Conservation (phyloP, 2,797 vertebrate genomes). For the Pangasius macronema region DNA sequence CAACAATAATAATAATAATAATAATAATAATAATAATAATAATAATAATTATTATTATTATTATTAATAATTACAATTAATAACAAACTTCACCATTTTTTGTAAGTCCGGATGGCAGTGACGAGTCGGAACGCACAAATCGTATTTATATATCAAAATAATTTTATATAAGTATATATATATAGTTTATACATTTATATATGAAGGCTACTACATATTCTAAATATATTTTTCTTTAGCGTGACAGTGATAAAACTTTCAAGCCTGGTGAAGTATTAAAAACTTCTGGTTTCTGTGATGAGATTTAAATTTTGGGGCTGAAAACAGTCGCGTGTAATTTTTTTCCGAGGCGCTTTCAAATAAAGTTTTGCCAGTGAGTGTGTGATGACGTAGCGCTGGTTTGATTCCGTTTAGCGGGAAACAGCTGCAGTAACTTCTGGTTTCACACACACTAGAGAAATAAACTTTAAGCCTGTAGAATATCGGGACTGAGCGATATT, state of each 20-base stretch:
- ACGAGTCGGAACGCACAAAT: too few species aligned
- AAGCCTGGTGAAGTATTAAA: not conserved
- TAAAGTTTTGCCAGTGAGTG: constrained; percentile 20
- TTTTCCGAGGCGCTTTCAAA: not conserved
- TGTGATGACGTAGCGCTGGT: constrained; percentile 32
- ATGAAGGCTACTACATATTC: not conserved
- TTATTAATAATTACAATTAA: too few species aligned
- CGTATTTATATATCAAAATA: too few species aligned
- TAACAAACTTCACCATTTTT: too few species aligned
- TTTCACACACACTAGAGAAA: not conserved
- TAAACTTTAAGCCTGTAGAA: not conserved
- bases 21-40: not conserved
- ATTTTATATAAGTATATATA: too few species aligned
- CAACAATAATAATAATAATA: constrained; percentile 10
- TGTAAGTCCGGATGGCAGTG: too few species aligned
- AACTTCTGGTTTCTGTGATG: not conserved
- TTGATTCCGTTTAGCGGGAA: constrained; percentile 51
- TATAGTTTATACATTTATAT: not conserved
- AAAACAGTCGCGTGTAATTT: too few species aligned
- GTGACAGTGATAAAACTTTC: not conserved
- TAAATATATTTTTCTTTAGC: not conserved
- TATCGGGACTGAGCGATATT: too few species aligned
- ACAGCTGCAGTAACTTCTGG: not conserved
- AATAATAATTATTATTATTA: not conserved
- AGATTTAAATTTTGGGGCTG: not conserved